A percentile compares a stretch with the other conserved stretches of the same genome.
phyloP scores from a whole-genome alignment of 2,113 vertebrate genomes.

The Ardeotis arabs region DNA sequence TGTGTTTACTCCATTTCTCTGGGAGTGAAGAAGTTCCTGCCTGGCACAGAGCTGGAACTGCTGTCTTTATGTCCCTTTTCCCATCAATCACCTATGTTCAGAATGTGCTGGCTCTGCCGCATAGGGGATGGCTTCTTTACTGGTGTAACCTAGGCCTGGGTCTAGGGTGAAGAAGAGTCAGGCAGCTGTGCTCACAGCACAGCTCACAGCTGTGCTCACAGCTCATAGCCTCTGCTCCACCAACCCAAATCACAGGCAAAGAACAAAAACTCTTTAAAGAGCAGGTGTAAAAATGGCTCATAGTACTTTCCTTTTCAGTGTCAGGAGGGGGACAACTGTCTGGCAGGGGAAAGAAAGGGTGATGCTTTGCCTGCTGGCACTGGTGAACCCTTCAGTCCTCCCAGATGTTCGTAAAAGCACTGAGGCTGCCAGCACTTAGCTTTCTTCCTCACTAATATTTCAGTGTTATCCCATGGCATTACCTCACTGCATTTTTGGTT shows the following conservation, averaged over 20 bases:
- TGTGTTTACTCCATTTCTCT: constrained; percentile 14
- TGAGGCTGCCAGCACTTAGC: background rate
- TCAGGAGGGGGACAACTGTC: background rate
- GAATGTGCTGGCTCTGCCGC: background rate
- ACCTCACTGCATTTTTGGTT: background rate
- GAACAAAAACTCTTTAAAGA: background rate
- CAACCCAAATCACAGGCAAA: background rate
- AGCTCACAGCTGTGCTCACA: background rate
- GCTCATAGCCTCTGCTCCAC: background rate
- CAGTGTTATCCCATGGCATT: background rate
- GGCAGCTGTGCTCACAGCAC: background rate
- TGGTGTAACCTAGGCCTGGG: background rate
- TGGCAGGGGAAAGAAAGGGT: background rate
- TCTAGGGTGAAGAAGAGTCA: background rate
- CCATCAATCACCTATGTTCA: background rate
- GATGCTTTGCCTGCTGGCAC: background rate
- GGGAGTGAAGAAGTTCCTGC: background rate
- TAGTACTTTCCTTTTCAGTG: background rate
- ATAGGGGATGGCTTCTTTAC: background rate
- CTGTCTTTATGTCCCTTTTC: background rate
- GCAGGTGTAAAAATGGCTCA: background rate
- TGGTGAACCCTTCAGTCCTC: background rate
- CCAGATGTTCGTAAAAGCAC: background rate
- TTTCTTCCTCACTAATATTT: background rate
- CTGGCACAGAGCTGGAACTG: background rate